These are phyloP conservation scores for Oxyruncus cristatus DNA, from an alignment of 2,113 vertebrate species.

Conservation along the genomic window DNA sequence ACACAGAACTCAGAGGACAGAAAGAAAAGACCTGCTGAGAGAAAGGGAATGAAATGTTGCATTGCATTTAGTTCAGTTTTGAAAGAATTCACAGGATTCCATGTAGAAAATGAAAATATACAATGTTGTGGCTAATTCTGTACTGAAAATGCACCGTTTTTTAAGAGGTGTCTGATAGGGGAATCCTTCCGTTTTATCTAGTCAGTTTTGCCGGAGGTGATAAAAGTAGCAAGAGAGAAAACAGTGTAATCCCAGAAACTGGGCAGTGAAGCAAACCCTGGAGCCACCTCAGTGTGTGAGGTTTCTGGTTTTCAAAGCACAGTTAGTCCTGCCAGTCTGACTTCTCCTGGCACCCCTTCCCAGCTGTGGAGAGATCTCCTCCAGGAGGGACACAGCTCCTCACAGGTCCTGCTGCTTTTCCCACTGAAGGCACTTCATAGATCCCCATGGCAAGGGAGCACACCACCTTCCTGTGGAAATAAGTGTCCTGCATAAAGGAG, in stretches of 20 bases:
- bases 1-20: neutral
- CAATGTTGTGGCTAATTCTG: neutral
- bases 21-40: neutral
- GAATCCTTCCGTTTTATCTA: neutral
- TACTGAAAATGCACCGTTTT: neutral
- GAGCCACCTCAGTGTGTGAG: rapidly evolving
- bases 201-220: neutral
- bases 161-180: neutral
- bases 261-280: neutral
- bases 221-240: neutral
- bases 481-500: neutral
- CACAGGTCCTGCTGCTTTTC: rapidly evolving
- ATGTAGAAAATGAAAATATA: neutral
- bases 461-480: neutral
- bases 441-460: neutral
- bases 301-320: neutral
- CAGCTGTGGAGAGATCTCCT: neutral
- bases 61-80: neutral
- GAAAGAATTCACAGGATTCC: neutral
- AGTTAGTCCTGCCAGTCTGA: neutral
- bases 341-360: neutral
- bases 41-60: neutral
- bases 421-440: neutral
- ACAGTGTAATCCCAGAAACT: neutral
- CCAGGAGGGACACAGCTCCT: neutral